A percentile compares a stretch with the other conserved stretches of the same genome.
phyloP scores from a whole-genome alignment of 1,140 invertebrate genomes.

The Pseudobourletiella spinata region DNA sequence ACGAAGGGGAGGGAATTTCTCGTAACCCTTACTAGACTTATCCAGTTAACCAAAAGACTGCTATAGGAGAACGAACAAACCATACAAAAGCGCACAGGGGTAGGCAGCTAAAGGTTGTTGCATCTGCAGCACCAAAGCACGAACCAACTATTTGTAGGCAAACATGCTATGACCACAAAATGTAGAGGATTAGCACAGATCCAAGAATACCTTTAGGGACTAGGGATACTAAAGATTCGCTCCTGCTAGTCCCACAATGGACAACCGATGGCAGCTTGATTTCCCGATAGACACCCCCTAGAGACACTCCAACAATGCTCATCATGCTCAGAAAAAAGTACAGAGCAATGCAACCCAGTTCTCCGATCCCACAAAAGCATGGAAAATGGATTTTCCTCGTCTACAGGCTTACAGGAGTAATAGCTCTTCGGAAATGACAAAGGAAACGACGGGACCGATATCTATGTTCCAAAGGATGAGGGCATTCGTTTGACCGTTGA shows the following conservation, averaged over 20 bases:
- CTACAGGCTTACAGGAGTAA: constrained; percentile 58
- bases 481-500: no score
- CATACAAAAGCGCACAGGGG: constrained; percentile 90
- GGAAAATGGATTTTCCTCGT: constrained; percentile 75
- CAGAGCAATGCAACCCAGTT: constrained; percentile 85
- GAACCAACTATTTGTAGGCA: constrained; percentile 86
- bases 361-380: constrained; percentile 91
- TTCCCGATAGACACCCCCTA: constrained; percentile 81
- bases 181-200: constrained; percentile 56
- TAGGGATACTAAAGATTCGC: constrained; percentile 71
- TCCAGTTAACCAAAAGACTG: constrained; percentile 91
- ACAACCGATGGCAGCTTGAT: constrained; percentile 87
- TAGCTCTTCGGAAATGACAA: constrained; percentile 73
- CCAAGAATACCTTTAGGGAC: constrained; percentile 66
- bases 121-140: constrained; percentile 78
- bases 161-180: constrained; percentile 86
- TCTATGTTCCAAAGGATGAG: no score
- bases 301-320: constrained; percentile 68
- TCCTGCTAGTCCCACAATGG: constrained; percentile 78
- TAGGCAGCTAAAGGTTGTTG: constrained; percentile 88
- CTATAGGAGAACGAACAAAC: constrained; percentile 87
- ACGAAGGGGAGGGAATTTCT: no score
- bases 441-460: constrained; percentile 91
- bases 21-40: no score
- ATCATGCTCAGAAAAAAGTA: constrained; percentile 81